Evolutionary conservation across 1,140 invertebrate species (phyloP).

Genomic region (Eriosoma lanigerum): DNA sequence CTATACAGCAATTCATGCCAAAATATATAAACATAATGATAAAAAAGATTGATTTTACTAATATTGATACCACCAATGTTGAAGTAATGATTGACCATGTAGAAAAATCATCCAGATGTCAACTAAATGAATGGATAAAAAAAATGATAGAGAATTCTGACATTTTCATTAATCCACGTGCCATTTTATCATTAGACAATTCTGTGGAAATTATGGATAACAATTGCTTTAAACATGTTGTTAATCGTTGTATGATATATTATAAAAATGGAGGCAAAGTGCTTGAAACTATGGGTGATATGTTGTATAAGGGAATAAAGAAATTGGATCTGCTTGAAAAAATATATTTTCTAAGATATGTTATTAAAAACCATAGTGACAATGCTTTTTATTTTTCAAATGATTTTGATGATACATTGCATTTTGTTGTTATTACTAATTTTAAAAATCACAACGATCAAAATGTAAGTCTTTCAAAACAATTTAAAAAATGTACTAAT

Average conservation of each 20-base stretch:
- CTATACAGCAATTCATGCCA: not conserved
- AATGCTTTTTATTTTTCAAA: not conserved
- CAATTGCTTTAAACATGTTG: not conserved
- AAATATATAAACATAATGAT: slow-evolving; percentile 3
- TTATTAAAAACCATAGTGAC: not conserved
- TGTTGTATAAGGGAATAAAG: not conserved
- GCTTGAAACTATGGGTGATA: not conserved
- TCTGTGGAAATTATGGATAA: slow-evolving; percentile 1
- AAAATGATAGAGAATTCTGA: not conserved
- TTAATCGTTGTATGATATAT: not conserved
- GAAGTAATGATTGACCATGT: not conserved
- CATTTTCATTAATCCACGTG: not conserved
- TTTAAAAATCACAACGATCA: not conserved
- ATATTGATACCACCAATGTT: not conserved
- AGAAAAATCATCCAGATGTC: not conserved
- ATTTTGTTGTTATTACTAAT: not conserved
- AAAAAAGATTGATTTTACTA: slow-evolving; percentile 30
- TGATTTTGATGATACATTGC: not conserved
- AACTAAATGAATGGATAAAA: slow-evolving; percentile 14
- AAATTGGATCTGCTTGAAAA: not conserved
- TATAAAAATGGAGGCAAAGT: not conserved
- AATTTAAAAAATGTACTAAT: not conserved
- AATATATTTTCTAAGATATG: not conserved
- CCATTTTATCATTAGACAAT: not conserved
- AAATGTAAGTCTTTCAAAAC: not conserved